Evolutionary conservation across 2,888 invertebrate species (phyloP).

Genomic region (Leptinotarsa peninsularis): DNA sequence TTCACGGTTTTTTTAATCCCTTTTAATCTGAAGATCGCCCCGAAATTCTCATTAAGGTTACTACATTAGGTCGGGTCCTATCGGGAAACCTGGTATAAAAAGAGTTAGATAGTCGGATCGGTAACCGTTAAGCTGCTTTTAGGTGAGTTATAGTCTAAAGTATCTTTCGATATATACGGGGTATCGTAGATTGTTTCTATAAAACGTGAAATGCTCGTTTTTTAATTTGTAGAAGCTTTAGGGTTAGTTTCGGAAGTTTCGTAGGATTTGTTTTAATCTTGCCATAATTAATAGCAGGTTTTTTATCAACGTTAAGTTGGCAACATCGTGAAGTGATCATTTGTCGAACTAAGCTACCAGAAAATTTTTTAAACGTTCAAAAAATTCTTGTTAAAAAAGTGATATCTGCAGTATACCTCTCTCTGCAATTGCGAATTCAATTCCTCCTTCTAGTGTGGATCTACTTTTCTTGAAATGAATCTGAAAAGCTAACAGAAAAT

Average conservation of each 20-base stretch:
- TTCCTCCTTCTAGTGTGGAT: background rate
- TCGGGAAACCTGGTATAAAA: background rate
- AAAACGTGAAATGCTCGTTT: background rate
- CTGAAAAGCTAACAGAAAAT: background rate
- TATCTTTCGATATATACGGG: background rate
- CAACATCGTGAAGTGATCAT: no score
- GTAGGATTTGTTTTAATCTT: no score
- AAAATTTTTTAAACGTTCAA: no score
- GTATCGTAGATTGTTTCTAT: background rate
- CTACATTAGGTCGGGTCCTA: constrained; percentile 1
- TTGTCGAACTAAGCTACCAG: no score
- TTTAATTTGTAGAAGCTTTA: background rate
- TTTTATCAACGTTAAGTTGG: no score
- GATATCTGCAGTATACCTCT: no score
- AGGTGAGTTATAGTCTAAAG: constrained; percentile 10
- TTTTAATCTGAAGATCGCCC: constrained; percentile 10
- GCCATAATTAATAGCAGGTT: no score
- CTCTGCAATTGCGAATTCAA: no score
- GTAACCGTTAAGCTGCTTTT: constrained; percentile 12
- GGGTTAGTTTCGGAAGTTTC: no score
- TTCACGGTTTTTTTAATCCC: constrained; percentile 15
- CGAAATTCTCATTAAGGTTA: constrained; percentile 5
- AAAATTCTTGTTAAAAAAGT: no score
- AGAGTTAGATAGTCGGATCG: background rate
- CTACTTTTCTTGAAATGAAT: background rate